These are phyloP conservation scores for Acanthis flammea DNA, from an alignment of 2,797 vertebrate genomes.

Conservation along the genomic window DNA sequence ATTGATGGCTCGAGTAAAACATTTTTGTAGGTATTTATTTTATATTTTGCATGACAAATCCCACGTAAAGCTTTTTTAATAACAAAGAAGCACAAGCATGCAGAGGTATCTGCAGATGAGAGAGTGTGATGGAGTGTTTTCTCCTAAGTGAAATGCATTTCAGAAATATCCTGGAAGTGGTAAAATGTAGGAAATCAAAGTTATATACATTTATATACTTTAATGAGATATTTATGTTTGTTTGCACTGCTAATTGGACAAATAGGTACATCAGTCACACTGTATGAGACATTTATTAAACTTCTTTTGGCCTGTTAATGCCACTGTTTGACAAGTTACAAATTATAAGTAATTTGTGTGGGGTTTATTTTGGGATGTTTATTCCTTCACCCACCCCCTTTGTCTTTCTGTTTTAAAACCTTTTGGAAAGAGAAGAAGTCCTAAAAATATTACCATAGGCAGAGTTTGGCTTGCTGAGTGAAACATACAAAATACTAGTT, in stretches of 20 bases:
- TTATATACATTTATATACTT: neutral
- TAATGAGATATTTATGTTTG: neutral
- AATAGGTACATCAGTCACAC: neutral
- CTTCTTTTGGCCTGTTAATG: neutral
- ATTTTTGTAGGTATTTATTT: slow-evolving; percentile 16
- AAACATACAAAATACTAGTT: fast-evolving
- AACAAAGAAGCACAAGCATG: neutral
- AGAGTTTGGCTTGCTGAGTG: neutral
- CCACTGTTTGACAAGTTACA: neutral
- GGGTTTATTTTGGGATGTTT: neutral
- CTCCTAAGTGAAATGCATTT: neutral
- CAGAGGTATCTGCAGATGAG: neutral
- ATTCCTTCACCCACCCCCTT: fast-evolving
- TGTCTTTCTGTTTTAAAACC: neutral
- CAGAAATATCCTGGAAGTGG: neutral
- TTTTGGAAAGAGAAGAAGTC: neutral
- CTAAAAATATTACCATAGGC: neutral
- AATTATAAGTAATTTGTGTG: neutral
- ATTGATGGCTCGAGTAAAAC: neutral
- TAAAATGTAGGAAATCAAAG: neutral
- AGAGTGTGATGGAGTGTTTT: neutral
- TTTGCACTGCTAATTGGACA: neutral
- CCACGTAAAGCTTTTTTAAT: neutral
- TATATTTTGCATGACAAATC: slow-evolving; percentile 16
- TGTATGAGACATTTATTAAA: neutral